Percentiles rank a stretch among this genome's conserved stretches.
Evolutionary conservation across 1,140 invertebrate genomes (phyloP).

Genomic region (Sarcophaga peregrina): DNA sequence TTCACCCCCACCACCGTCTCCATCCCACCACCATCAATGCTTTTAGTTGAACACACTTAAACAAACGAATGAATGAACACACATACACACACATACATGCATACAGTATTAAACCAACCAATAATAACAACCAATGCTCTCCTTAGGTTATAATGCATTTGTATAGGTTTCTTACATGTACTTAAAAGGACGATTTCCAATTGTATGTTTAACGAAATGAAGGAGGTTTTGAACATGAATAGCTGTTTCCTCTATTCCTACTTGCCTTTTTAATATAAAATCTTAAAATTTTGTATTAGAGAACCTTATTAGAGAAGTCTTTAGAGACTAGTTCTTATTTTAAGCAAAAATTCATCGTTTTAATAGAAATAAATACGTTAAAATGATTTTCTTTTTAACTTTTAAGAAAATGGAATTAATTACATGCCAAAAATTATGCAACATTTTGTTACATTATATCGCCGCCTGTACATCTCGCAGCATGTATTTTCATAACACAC

Average conservation of each 20-base stretch:
- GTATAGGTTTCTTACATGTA: background rate
- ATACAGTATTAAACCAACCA: background rate
- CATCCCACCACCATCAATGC: constrained; percentile 29
- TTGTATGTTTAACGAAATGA: background rate
- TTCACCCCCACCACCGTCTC: background rate
- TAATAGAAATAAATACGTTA: too few relatives aligned
- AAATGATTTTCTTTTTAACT: too few relatives aligned
- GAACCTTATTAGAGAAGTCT: background rate
- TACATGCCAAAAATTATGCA: too few relatives aligned
- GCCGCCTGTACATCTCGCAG: too few relatives aligned
- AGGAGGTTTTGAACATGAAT: background rate
- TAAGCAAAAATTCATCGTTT: too few relatives aligned
- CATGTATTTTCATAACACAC: too few relatives aligned
- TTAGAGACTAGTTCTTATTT: too few relatives aligned
- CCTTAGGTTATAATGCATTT: background rate
- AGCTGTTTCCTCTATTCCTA: background rate
- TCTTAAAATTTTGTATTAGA: background rate
- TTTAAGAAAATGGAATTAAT: too few relatives aligned
- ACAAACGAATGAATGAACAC: background rate
- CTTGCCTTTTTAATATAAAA: too few relatives aligned
- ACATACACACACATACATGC: constrained; percentile 8
- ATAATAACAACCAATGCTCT: background rate
- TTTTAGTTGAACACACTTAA: background rate
- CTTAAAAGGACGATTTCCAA: too few relatives aligned
- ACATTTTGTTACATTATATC: too few relatives aligned